Percentiles rank a stretch among this genome's conserved stretches.
Conservation (phyloP, 2,797 vertebrate genomes). For the Gastrophryne carolinensis region DNA sequence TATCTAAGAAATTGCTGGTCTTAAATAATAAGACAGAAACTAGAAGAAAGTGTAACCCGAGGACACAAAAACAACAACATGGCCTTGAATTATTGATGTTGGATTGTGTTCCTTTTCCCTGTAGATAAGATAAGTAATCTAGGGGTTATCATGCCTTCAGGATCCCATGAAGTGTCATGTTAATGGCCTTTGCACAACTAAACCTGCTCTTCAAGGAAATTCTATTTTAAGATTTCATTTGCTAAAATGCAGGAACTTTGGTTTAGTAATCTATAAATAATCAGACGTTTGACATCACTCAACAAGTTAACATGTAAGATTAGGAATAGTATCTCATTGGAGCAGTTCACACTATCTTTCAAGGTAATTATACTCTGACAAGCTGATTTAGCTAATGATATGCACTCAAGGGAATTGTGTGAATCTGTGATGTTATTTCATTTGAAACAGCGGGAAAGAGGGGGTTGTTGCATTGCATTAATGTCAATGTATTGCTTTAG, state of each 20-base stretch:
- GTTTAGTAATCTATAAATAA: slow-evolving; percentile 11
- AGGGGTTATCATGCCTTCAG: slow-evolving; percentile 33
- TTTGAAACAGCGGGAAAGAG: neutral
- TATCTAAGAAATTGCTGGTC: slow-evolving; percentile 45
- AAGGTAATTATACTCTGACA: neutral
- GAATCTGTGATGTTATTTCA: neutral
- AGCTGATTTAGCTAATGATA: neutral
- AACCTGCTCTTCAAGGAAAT: slow-evolving; percentile 25
- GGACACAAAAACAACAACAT: slow-evolving; percentile 57
- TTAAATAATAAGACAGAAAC: slow-evolving; percentile 61
- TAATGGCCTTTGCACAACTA: slow-evolving; percentile 7
- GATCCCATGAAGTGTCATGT: slow-evolving; percentile 29
- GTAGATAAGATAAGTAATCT: slow-evolving; percentile 34
- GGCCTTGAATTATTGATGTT: slow-evolving; percentile 64
- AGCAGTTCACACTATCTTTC: neutral
- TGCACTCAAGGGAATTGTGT: neutral
- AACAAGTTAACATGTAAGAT: slow-evolving; percentile 4
- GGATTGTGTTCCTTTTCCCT: slow-evolving; percentile 54
- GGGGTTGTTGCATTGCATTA: neutral
- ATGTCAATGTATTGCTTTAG: too few relatives aligned
- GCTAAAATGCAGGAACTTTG: slow-evolving; percentile 15
- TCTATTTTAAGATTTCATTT: slow-evolving; percentile 38
- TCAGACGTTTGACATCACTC: slow-evolving; percentile 8
- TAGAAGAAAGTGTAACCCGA: slow-evolving; percentile 61
- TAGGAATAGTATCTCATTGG: neutral